Conservation (phyloP, 1,140 invertebrate species). For the Neodiprion pinetum region DNA sequence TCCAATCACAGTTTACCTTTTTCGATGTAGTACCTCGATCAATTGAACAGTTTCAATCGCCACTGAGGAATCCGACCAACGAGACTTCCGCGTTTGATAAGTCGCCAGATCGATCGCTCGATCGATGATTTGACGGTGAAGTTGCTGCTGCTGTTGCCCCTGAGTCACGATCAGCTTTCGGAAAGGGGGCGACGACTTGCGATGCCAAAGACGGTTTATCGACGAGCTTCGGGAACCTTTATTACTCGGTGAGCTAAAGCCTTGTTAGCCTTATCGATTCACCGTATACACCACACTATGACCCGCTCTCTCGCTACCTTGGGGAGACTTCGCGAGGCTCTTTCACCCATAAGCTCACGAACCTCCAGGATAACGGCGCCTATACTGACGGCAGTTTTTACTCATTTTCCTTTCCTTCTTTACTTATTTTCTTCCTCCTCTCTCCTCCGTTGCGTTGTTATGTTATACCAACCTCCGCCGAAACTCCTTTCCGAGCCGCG, state of each 20-base stretch:
- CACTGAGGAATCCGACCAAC: background rate
- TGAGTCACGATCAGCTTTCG: too few relatives aligned
- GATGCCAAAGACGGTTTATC: constrained; percentile 28
- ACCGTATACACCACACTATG: constrained; percentile 9
- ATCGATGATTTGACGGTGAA: too few relatives aligned
- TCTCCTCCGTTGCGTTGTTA: too few relatives aligned
- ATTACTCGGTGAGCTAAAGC: constrained; percentile 21
- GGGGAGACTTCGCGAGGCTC: constrained; percentile 17
- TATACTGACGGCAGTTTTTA: too few relatives aligned
- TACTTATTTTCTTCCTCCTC: too few relatives aligned
- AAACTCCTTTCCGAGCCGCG: too few relatives aligned
- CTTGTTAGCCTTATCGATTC: constrained; percentile 37
- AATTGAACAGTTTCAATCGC: background rate
- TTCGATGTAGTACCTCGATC: background rate
- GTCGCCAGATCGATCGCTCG: too few relatives aligned
- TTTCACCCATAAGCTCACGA: constrained; percentile 31
- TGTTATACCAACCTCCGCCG: too few relatives aligned
- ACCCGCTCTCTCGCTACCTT: background rate
- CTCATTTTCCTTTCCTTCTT: too few relatives aligned
- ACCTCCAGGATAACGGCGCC: too few relatives aligned
- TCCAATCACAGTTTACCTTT: background rate
- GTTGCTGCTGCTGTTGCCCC: too few relatives aligned
- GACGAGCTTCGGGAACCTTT: constrained; percentile 35
- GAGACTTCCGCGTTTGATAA: background rate
- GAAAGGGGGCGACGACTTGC: background rate